Evolutionary conservation across 2,113 vertebrate species (phyloP).

Genomic region (Parus major): DNA sequence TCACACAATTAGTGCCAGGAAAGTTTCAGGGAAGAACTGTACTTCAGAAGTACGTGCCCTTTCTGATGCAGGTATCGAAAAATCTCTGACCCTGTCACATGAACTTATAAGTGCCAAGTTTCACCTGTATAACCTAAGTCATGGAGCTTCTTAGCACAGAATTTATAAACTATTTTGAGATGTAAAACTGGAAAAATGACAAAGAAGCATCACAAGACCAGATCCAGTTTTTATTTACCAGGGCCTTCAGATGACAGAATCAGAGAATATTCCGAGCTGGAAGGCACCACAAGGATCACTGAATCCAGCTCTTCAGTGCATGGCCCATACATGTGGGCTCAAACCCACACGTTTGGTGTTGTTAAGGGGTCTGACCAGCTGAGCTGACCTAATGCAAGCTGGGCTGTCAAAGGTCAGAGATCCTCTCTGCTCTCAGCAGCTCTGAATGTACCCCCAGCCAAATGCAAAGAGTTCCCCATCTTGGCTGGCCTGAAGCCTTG

Average conservation of each 20-base stretch:
- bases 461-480: rapidly evolving
- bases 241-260: not conserved
- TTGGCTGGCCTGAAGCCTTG: not conserved
- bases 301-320: not conserved
- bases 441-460: not conserved
- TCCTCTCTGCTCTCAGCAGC: not conserved
- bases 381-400: not conserved
- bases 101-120: not conserved
- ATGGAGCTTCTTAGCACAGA: not conserved
- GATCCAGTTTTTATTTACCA: not conserved
- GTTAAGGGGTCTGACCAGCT: not conserved
- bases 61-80: not conserved
- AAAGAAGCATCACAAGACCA: not conserved
- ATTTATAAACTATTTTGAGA: not conserved
- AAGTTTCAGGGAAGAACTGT: not conserved
- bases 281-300: not conserved
- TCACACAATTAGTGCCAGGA: not conserved
- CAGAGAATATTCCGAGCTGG: rapidly evolving
- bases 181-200: not conserved
- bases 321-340: not conserved
- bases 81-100: not conserved
- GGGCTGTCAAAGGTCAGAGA: not conserved
- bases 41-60: rapidly evolving
- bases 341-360: not conserved
- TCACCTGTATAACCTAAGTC: not conserved